These are phyloP conservation scores for Drosophila bunnanda DNA, from an alignment of 2,888 invertebrate genomes.

Conservation along the genomic window DNA sequence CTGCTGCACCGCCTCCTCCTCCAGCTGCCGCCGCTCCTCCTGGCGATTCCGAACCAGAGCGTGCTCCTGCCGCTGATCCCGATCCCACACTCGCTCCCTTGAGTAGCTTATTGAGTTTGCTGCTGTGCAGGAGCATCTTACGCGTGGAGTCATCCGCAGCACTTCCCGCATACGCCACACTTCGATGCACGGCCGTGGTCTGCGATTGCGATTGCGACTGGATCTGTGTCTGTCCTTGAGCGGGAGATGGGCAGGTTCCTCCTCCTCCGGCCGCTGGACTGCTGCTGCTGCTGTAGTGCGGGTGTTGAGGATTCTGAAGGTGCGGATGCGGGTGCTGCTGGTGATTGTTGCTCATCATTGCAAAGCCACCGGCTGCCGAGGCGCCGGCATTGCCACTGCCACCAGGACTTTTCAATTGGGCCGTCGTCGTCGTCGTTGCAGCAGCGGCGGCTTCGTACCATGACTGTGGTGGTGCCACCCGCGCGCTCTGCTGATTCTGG, in stretches of 20 bases:
- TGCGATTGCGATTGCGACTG: constrained; percentile 34
- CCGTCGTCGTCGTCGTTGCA: constrained; percentile 83
- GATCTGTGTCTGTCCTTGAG: constrained; percentile 51
- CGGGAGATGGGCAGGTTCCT: constrained; percentile 77
- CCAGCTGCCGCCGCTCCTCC: constrained; percentile 82
- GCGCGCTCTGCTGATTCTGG: constrained; percentile 73
- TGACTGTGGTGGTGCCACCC: constrained; percentile 83
- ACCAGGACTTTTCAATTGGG: constrained; percentile 83
- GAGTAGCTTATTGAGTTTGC: constrained; percentile 80
- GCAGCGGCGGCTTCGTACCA: constrained; percentile 85
- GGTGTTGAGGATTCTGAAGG: constrained; percentile 46
- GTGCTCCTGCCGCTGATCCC: constrained; percentile 76
- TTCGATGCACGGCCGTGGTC: constrained; percentile 76
- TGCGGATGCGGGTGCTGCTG: constrained; percentile 51
- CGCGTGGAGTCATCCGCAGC: constrained; percentile 75
- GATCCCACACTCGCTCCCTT: constrained; percentile 61
- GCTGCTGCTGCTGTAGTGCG: constrained; percentile 53
- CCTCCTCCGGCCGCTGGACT: constrained; percentile 31
- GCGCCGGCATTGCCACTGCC: constrained; percentile 84
- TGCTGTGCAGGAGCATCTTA: constrained; percentile 77
- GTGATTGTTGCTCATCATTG: constrained; percentile 58
- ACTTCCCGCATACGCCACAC: constrained; percentile 82
- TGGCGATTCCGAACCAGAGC: constrained; percentile 86
- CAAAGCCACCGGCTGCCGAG: constrained; percentile 66
- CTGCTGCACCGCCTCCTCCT: constrained; percentile 83